phyloP scores from a whole-genome alignment of 2,797 vertebrate genomes.

The Platalea minor region DNA sequence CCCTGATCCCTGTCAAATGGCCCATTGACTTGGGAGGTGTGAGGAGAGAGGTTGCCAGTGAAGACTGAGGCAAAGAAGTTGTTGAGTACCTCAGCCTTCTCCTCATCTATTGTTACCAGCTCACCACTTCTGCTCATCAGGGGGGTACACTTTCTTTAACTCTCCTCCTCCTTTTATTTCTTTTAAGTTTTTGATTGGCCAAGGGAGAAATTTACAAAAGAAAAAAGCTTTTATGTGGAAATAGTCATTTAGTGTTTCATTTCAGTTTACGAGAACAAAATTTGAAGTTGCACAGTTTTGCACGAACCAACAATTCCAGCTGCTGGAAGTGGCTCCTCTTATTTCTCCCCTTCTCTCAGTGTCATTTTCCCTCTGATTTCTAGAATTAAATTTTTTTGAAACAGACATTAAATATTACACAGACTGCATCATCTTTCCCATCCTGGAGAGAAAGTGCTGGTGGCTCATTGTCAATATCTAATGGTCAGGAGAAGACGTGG shows the following conservation, averaged over 20 bases:
- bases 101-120: no score
- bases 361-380: not conserved
- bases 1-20: no score
- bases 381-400: not conserved
- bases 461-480: not conserved
- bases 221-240: not conserved
- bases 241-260: not conserved
- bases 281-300: not conserved
- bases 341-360: not conserved
- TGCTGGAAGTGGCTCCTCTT: not conserved
- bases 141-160: no score
- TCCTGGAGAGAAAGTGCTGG: not conserved
- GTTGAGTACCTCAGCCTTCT: no score
- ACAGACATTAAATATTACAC: not conserved
- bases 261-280: not conserved
- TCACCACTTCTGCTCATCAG: no score
- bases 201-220: not conserved
- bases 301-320: not conserved
- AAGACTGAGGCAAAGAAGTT: no score
- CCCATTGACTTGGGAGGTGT: no score
- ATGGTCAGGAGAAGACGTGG: accelerated
- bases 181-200: not conserved
- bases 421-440: not conserved
- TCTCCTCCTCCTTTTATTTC: not conserved
- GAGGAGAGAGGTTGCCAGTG: no score